These are phyloP conservation scores for Platalea minor DNA, from an alignment of 2,797 vertebrate species.

Conservation along the genomic window DNA sequence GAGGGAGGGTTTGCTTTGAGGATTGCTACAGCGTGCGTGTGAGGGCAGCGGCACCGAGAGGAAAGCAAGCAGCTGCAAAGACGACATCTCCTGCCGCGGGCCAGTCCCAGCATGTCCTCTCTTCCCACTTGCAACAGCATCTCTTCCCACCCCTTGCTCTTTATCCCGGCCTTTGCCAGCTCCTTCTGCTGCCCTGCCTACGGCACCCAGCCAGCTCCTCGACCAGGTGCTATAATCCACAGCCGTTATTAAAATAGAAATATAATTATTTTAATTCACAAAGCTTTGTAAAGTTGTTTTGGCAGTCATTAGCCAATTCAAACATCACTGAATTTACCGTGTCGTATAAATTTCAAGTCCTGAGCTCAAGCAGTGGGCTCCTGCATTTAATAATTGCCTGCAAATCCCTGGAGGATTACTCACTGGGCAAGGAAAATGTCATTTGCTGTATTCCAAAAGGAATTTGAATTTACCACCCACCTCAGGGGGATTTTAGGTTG, in stretches of 20 bases:
- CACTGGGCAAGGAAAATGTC: neutral
- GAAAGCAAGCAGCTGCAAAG: neutral
- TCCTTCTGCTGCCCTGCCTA: neutral
- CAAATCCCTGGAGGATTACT: neutral
- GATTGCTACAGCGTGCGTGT: rapidly evolving
- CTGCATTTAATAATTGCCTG: neutral
- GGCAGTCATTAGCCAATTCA: neutral
- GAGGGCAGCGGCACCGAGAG: neutral
- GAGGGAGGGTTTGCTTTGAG: neutral
- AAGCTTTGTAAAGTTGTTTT: neutral
- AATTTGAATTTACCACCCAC: neutral
- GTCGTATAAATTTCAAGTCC: neutral
- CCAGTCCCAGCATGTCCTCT: neutral
- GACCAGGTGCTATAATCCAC: neutral
- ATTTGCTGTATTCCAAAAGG: neutral
- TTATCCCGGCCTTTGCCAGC: neutral
- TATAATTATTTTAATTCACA: neutral
- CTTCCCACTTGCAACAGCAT: neutral
- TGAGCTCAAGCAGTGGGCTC: neutral
- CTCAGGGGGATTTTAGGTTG: neutral
- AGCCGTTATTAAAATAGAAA: neutral
- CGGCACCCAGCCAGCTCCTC: neutral
- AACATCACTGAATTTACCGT: neutral
- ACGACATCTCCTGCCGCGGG: rapidly evolving
- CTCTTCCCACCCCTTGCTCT: neutral